Conservation (phyloP, 2,113 vertebrate species). For the Salvelinus namaycush region DNA sequence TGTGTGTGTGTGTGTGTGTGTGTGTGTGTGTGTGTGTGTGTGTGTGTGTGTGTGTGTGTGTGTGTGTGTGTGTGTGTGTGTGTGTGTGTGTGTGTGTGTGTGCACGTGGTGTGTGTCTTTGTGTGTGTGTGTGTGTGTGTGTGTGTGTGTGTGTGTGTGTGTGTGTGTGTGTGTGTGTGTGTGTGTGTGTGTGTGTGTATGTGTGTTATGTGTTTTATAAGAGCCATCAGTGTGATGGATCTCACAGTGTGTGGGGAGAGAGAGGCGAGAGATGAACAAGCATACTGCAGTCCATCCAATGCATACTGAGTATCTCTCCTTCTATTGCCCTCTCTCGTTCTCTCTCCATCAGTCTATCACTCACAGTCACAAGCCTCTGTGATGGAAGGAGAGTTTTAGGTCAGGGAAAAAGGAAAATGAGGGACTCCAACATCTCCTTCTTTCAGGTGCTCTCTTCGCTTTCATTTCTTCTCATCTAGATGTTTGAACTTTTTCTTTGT, state of each 20-base stretch:
- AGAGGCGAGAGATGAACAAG: conserved; percentile 54
- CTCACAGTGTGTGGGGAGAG: conserved; percentile 61
- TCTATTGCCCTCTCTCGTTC: neutral
- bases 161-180: too few species aligned
- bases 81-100: too few species aligned
- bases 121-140: conserved; percentile 23
- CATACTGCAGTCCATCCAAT: conserved; percentile 48
- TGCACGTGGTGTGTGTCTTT: neutral
- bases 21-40: conserved; percentile 21
- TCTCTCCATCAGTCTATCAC: conserved; percentile 39
- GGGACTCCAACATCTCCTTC: conserved; percentile 27
- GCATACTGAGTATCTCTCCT: conserved; percentile 57
- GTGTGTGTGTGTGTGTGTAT: too few species aligned
- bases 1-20: neutral
- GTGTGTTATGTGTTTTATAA: conserved; percentile 34
- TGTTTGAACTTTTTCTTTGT: conserved; percentile 11
- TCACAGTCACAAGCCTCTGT: conserved; percentile 46
- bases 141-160: conserved; percentile 24
- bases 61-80: too few species aligned
- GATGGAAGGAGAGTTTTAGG: conserved; percentile 58
- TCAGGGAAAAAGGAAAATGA: conserved; percentile 57
- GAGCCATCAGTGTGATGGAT: conserved; percentile 35
- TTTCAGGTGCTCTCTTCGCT: conserved; percentile 40
- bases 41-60: too few species aligned
- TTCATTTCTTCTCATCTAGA: conserved; percentile 50